Conservation (phyloP, 2,113 vertebrate genomes). For the Charadrius vociferus region DNA sequence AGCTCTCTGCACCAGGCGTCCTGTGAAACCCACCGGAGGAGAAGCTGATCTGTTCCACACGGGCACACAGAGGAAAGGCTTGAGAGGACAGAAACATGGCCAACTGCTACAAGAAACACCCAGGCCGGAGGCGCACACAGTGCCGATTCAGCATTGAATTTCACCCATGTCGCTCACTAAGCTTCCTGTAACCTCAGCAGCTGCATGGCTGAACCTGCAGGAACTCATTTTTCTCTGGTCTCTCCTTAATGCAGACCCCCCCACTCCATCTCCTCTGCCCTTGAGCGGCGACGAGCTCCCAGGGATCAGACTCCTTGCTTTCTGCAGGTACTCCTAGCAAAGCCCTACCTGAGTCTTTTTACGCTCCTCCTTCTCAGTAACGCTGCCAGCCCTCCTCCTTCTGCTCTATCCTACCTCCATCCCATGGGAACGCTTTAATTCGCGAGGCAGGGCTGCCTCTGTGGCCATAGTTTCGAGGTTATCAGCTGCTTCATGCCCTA, state of each 20-base stretch:
- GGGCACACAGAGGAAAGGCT: accelerated
- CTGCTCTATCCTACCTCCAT: background rate
- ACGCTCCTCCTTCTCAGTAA: background rate
- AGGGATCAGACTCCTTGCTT: background rate
- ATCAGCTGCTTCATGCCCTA: background rate
- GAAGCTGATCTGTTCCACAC: background rate
- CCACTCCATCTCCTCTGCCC: background rate
- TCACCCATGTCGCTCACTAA: background rate
- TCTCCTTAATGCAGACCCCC: background rate
- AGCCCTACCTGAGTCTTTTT: background rate
- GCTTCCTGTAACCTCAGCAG: background rate
- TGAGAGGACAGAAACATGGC: background rate
- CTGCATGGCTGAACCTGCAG: background rate
- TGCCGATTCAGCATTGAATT: background rate
- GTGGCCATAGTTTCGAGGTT: background rate
- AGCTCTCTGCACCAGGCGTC: background rate
- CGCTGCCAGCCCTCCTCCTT: background rate
- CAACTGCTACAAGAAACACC: background rate
- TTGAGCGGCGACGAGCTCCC: accelerated
- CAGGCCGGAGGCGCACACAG: background rate
- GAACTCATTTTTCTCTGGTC: background rate
- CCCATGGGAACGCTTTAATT: background rate
- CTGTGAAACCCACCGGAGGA: background rate
- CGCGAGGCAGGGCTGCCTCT: background rate
- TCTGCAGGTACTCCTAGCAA: background rate